Evolutionary conservation across 2,888 invertebrate genomes (phyloP).

Genomic region (Itoplectis maculator): DNA sequence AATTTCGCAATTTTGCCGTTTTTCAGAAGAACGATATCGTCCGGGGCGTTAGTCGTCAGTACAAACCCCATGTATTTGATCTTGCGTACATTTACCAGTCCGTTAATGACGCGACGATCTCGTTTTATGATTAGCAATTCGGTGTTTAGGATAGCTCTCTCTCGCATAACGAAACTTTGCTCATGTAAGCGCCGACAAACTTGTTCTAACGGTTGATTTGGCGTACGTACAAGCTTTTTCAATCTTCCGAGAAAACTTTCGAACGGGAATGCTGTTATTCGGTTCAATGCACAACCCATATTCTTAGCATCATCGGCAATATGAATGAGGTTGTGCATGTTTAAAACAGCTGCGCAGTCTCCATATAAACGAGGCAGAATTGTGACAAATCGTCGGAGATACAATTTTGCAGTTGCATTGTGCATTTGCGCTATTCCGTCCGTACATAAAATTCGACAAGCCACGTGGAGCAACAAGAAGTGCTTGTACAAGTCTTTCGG

Average conservation of each 20-base stretch:
- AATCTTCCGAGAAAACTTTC: conserved; percentile 64
- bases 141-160: conserved; percentile 3
- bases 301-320: conserved; percentile 66
- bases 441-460: conserved; percentile 43
- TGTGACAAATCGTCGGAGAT: conserved; percentile 41
- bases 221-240: conserved; percentile 61
- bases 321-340: conserved; percentile 74
- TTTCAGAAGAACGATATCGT: not conserved
- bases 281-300: conserved; percentile 47
- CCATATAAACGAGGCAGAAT: conserved; percentile 26
- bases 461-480: conserved; percentile 70
- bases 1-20: conserved; percentile 2
- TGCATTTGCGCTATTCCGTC: not conserved
- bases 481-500: conserved; percentile 65
- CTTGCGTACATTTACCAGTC: not conserved
- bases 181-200: conserved; percentile 64
- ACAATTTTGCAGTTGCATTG: conserved; percentile 23
- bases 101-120: not conserved
- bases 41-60: not conserved
- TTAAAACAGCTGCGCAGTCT: conserved; percentile 60
- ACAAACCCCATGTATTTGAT: not conserved
- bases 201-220: conserved; percentile 65
- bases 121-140: conserved; percentile 5
- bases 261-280: conserved; percentile 64
- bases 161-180: conserved; percentile 9